Evolutionary conservation across 2,888 invertebrate species (phyloP), one percentile per base, ranked within the genome.

Genomic region (Gasteruption jaculator): DNA sequence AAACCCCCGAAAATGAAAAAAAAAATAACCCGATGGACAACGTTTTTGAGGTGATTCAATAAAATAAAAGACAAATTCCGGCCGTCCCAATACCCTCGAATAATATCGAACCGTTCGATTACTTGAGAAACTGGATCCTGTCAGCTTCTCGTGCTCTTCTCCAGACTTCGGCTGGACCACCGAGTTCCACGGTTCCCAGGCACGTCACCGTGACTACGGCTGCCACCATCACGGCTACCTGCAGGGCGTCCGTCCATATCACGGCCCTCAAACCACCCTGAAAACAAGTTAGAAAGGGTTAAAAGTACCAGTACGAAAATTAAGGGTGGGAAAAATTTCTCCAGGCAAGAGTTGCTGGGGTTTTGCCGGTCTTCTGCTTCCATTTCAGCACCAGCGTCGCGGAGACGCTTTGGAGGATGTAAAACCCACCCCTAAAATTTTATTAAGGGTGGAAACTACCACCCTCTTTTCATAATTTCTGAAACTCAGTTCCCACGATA

Each of bases 201-300:
- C 48, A 48, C 15, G 65, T 60, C 6, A 71, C 61, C 8, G 59
- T 59, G 11, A 61, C 41, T 33, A 68, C 55, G 7, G 67, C 68
- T 3, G 53, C 40, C 12, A 70, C 50, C 65, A 68, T 71, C 3
- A 71, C 57, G 14, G 48, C 54, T 11, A 71, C 68, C 54, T 72
- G 71, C 33, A 71, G 48, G 22, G 65, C 60, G 22, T 71, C 71
- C n/a, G 68, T 66, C 71, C 71, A 71, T 16, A 71, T 63, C 4
- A 72, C 71, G 4, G 71, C 69, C 49, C 65, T 64, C n/a, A 71
- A 58, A 11, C 72, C 72, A 22, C 72, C 71, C 60, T 69, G 33
- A 5, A 52, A 79, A 74, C 2, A 76, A n/a, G n/a, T n/a, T n/a
- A n/a, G n/a, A n/a, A n/a, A n/a, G n/a, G 74, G 55, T 79, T 16